Percentiles rank a stretch among this genome's conserved stretches.
Conservation (phyloP, 2,113 vertebrate species). For the Larimichthys polyactis region DNA sequence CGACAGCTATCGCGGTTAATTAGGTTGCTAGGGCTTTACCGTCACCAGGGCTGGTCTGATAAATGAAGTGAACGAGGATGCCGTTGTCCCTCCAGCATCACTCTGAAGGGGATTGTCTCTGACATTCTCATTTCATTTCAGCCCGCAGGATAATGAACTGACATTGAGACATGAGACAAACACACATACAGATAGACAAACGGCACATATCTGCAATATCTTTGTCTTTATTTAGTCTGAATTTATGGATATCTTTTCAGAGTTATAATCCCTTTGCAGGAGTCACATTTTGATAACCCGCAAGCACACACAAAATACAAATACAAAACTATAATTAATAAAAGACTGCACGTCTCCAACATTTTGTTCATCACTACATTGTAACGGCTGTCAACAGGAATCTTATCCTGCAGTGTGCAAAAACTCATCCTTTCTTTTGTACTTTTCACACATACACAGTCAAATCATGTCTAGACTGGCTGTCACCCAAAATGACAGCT, state of each 20-base stretch:
- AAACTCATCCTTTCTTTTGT: constrained; percentile 21
- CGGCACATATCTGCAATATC: background rate
- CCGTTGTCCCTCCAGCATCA: constrained; percentile 15
- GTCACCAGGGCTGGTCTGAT: constrained; percentile 40
- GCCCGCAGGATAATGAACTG: constrained; percentile 1
- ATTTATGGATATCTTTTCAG: background rate
- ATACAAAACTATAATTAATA: background rate
- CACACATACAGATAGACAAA: background rate
- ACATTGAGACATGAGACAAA: background rate
- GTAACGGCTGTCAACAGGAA: background rate
- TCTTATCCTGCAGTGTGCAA: background rate
- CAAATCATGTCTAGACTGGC: constrained; percentile 46
- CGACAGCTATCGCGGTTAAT: constrained; percentile 53
- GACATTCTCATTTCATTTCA: constrained; percentile 45
- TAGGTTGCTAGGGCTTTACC: constrained; percentile 59
- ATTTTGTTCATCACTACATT: background rate
- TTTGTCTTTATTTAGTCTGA: background rate
- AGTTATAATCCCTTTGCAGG: background rate
- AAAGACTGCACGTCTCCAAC: background rate
- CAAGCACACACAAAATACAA: background rate
- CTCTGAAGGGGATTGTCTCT: constrained; percentile 31
- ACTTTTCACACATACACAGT: constrained; percentile 7
- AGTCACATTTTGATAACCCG: background rate
- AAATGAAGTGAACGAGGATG: constrained; percentile 52
- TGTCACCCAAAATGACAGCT: constrained; percentile 47